phyloP scores from a whole-genome alignment of 1,140 invertebrate species.

The Plodia interpunctella region DNA sequence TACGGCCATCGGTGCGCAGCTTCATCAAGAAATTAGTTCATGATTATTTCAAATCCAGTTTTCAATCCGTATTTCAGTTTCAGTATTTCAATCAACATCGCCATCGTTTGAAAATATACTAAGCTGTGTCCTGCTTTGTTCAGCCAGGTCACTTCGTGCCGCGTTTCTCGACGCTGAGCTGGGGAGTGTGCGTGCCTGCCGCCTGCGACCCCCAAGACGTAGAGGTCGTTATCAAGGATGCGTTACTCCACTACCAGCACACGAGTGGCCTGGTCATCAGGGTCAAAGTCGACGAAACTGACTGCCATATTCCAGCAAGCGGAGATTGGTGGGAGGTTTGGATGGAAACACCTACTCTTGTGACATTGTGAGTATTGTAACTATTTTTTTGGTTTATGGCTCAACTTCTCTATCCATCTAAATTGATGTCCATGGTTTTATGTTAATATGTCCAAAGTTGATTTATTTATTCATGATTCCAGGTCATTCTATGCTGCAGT shows the following conservation, averaged over 20 bases:
- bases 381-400: no score
- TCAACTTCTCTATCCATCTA: no score
- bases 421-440: no score
- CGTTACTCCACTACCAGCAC: constrained; percentile 78
- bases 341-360: constrained; percentile 64
- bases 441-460: no score
- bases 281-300: constrained; percentile 78
- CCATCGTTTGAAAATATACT: constrained; percentile 10
- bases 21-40: no score
- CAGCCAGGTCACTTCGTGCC: constrained; percentile 84
- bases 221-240: constrained; percentile 75
- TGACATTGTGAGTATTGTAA: constrained; percentile 60
- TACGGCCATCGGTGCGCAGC: no score
- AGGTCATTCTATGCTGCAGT: constrained; percentile 61
- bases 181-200: constrained; percentile 83
- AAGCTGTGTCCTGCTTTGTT: constrained; percentile 54
- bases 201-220: constrained; percentile 79
- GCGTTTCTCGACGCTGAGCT: constrained; percentile 81
- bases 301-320: constrained; percentile 77
- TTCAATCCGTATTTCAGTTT: no score
- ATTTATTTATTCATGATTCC: constrained; percentile 23
- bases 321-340: constrained; percentile 62
- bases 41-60: no score
- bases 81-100: no score
- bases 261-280: constrained; percentile 77